Evolutionary conservation across 2,113 vertebrate species (phyloP), one percentile per base, ranked within the genome.

Genomic region (Setophaga kirtlandii): DNA sequence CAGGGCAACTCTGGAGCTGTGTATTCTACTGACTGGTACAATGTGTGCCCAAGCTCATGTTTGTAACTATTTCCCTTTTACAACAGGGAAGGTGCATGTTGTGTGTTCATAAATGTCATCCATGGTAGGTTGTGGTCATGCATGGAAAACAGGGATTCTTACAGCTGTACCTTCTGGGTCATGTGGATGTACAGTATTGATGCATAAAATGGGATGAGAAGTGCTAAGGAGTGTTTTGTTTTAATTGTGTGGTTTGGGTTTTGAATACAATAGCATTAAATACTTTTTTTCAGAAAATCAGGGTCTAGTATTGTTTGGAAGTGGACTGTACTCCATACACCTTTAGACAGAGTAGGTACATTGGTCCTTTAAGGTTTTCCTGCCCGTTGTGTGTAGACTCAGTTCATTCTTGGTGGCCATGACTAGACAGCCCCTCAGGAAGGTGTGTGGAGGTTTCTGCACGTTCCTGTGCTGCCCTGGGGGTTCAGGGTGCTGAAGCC

Each of bases 381-480:
- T 33, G 28, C 19, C 33, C 2, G 0, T 25, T 71, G 9, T 18
- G 8, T 60, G 44, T 44, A 39, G 42, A 8, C 31, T 55, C 2
- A 0, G 6, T 49, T 49, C 0, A 0, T n/a, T 68, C 23, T 35
- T 18, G 8, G 9, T 19, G 30, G 50, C 35, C 8, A 0, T 24
- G 69, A 19, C 25, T 9, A 2, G 35, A 2, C 14, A 67, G 62
- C 31, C 35, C 30, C 27, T 2, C 2, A 71, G 44, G 70, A 44
- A 20, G 19, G 9, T 2, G 2, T 18, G 42, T 8, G 22, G 11
- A 1, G 39, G 12, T 31, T 31, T 17, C 27, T 77, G 42, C 11
- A 1, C 0, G 0, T 68, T 49, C 60, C 60, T 49, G 12, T 33
- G 62, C 42, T 42, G 27, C 30, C 6, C 27, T 56, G 9, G 0